Evolutionary conservation across 2,888 invertebrate genomes (phyloP).

Genomic region (Odontocolon sp.): DNA sequence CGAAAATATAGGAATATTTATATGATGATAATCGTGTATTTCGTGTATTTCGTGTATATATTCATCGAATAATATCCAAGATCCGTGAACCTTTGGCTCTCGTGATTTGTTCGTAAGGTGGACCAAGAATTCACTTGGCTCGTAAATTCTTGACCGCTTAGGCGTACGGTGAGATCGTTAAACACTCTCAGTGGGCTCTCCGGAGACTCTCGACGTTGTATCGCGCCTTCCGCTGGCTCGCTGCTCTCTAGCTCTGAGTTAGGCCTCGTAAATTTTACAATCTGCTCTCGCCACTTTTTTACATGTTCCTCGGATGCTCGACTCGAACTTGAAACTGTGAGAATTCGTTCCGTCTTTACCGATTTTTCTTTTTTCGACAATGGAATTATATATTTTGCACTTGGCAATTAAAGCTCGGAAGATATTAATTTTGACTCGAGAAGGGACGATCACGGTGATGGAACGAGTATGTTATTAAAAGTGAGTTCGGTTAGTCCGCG

Average conservation of each 20-base stretch:
- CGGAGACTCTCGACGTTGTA: background rate
- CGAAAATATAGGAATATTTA: conserved; percentile 79
- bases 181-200: conserved; percentile 56
- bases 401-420: no score
- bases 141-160: conserved; percentile 62
- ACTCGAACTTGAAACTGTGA: background rate
- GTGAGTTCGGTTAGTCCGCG: background rate
- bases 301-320: conserved; percentile 6
- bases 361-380: no score
- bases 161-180: conserved; percentile 65
- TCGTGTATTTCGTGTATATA: conserved; percentile 27
- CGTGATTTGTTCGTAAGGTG: conserved; percentile 3
- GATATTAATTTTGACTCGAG: no score
- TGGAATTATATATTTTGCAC: no score
- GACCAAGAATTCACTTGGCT: conserved; percentile 53
- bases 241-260: conserved; percentile 37
- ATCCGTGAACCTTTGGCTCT: conserved; percentile 12
- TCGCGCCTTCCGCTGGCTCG: conserved; percentile 2
- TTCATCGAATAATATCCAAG: background rate
- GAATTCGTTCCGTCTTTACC: no score
- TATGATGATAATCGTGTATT: conserved; percentile 67
- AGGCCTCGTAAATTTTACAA: conserved; percentile 70
- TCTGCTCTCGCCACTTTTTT: conserved; percentile 51
- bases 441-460: no score
- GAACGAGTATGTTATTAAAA: background rate